Percentiles rank a stretch among this genome's conserved stretches.
Conservation (phyloP, 2,888 invertebrate species). For the Cremastobaeus sp. region DNA sequence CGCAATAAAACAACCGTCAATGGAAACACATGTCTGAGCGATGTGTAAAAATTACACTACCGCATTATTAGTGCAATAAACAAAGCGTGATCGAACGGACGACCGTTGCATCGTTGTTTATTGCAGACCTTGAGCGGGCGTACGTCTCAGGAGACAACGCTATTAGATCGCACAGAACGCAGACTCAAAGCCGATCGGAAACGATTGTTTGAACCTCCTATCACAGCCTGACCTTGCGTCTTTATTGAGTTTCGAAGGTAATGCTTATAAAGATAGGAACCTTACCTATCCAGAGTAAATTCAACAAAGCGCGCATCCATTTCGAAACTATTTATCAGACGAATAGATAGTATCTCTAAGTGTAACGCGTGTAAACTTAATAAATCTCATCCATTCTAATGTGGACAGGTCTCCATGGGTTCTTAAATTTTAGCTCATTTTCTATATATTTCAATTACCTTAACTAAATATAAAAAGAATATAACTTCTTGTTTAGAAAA, state of each 20-base stretch:
- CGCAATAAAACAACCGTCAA: slow-evolving; percentile 15
- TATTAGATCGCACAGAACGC: slow-evolving; percentile 44
- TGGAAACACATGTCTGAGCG: slow-evolving; percentile 2
- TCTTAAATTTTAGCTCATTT: too few species aligned
- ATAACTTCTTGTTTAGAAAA: too few species aligned
- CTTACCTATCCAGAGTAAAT: slow-evolving; percentile 63
- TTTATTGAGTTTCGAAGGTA: slow-evolving; percentile 60
- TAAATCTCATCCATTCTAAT: too few species aligned
- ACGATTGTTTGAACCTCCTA: slow-evolving; percentile 60
- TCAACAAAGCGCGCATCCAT: slow-evolving; percentile 49
- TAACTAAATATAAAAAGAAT: too few species aligned
- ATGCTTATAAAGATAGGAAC: slow-evolving; percentile 55
- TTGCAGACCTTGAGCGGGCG: slow-evolving; percentile 42
- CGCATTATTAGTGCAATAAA: slow-evolving; percentile 50
- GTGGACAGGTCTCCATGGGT: too few species aligned
- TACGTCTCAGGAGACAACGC: slow-evolving; percentile 47
- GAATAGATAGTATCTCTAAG: too few species aligned
- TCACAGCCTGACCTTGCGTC: slow-evolving; percentile 56
- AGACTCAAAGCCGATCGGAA: slow-evolving; percentile 53
- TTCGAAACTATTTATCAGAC: too few species aligned
- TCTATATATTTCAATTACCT: too few species aligned
- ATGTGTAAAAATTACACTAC: slow-evolving; percentile 14
- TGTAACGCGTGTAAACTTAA: too few species aligned
- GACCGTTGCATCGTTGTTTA: slow-evolving; percentile 38
- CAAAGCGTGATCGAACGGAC: slow-evolving; percentile 26